phyloP scores from a whole-genome alignment of 2,888 invertebrate genomes.

The Drosophila koepferae region DNA sequence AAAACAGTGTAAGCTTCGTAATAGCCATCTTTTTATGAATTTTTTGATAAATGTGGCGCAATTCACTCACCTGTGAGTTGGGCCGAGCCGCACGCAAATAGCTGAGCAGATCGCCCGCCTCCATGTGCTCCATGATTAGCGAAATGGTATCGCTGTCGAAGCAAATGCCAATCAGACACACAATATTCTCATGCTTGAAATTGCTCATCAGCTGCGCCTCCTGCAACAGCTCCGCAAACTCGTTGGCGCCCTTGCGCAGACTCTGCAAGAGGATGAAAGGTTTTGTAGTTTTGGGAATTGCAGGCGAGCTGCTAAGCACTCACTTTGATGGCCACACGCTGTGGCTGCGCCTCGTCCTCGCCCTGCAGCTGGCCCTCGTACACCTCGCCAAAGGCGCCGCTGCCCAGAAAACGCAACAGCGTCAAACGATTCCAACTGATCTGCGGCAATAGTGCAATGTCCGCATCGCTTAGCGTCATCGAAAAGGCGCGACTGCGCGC shows the following conservation, averaged over 20 bases:
- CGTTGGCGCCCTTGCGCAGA: slow-evolving; percentile 95
- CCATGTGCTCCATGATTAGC: slow-evolving; percentile 98
- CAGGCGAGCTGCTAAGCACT: not conserved
- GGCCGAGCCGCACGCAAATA: slow-evolving; percentile 94
- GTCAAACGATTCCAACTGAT: slow-evolving; percentile 94
- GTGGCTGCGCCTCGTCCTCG: slow-evolving; percentile 87
- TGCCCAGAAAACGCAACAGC: slow-evolving; percentile 94
- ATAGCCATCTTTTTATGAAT: not conserved
- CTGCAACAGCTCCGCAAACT: slow-evolving; percentile 96
- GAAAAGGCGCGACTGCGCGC: slow-evolving; percentile 90
- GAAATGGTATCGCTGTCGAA: slow-evolving; percentile 96
- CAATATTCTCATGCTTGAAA: slow-evolving; percentile 98
- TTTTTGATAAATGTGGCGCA: not conserved
- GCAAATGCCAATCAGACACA: slow-evolving; percentile 96
- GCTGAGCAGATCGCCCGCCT: slow-evolving; percentile 96
- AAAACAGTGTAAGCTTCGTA: not conserved
- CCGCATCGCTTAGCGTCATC: slow-evolving; percentile 92
- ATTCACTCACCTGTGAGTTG: slow-evolving; percentile 86
- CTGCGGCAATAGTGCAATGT: slow-evolving; percentile 93
- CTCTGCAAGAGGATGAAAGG: slow-evolving; percentile 87
- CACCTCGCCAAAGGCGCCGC: slow-evolving; percentile 99
- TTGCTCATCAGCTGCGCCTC: slow-evolving; percentile 99
- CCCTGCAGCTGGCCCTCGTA: slow-evolving; percentile 95
- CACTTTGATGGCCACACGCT: slow-evolving; percentile 96
- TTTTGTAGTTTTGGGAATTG: not conserved